These are phyloP conservation scores for Aplidium turbinatum DNA, from an alignment of 23 tunicate genomes.

Conservation along the genomic window DNA sequence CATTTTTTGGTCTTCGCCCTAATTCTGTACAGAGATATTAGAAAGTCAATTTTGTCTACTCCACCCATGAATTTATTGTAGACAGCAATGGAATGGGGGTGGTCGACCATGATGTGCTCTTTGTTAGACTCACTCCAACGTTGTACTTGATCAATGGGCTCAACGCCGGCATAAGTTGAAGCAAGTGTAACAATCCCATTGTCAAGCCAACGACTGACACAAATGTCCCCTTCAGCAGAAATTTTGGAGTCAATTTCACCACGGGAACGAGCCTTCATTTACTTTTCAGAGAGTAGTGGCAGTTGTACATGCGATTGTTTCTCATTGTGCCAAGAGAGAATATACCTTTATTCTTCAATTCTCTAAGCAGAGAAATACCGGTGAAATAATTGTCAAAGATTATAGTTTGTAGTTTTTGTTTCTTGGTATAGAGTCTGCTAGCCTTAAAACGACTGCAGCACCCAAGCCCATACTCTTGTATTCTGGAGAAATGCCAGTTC, in stretches of 20 bases:
- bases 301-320: neutral
- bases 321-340: neutral
- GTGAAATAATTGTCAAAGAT: slow-evolving; percentile 30
- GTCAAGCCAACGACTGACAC: slow-evolving; percentile 3
- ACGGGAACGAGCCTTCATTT: neutral
- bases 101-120: slow-evolving; percentile 12
- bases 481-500: slow-evolving; percentile 18
- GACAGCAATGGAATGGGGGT: neutral
- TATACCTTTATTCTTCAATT: neutral
- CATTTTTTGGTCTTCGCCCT: slow-evolving; percentile 14
- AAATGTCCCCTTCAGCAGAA: neutral
- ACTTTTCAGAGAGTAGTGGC: neutral
- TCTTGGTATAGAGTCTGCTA: neutral
- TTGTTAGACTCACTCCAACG: slow-evolving; percentile 9
- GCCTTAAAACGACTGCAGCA: neutral
- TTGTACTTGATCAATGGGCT: neutral
- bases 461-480: slow-evolving; percentile 14
- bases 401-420: slow-evolving; percentile 20
- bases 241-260: neutral
- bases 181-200: slow-evolving; percentile 5
- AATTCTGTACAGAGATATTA: slow-evolving; percentile 5
- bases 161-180: slow-evolving; percentile 2
- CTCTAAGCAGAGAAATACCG: neutral
- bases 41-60: slow-evolving; percentile 3
- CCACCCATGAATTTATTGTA: neutral